phyloP scores from a whole-genome alignment of 2,113 vertebrate genomes.

The Oncorhynchus mykiss region DNA sequence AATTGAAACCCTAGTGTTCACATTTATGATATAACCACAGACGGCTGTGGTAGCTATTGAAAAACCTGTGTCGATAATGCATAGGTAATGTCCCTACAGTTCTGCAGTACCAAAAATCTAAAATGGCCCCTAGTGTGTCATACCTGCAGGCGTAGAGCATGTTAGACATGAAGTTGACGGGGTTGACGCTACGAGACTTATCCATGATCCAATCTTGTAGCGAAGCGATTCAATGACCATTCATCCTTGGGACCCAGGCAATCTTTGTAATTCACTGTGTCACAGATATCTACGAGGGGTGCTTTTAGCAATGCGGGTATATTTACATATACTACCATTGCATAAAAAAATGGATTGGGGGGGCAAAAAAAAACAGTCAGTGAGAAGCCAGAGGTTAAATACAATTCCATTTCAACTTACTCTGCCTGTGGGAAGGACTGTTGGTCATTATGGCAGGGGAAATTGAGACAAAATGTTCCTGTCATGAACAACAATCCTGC shows the following conservation, averaged over 20 bases:
- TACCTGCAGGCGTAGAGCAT: slow-evolving; percentile 99
- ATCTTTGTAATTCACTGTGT: slow-evolving; percentile 97
- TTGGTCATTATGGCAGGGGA: no score
- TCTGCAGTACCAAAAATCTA: no score
- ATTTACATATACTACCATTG: neutral
- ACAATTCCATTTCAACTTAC: no score
- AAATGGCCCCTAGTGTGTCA: slow-evolving; percentile 7
- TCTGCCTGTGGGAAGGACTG: no score
- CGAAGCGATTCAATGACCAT: slow-evolving; percentile 97
- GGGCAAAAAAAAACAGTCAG: neutral
- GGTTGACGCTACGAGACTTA: slow-evolving; percentile 91
- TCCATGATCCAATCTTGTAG: slow-evolving; percentile 98
- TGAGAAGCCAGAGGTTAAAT: neutral
- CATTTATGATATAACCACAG: no score
- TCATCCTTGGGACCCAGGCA: slow-evolving; percentile 94
- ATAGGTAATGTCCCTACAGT: no score
- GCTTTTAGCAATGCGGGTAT: no score
- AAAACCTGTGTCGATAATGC: no score
- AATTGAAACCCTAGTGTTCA: no score
- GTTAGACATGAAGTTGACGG: slow-evolving; percentile 98
- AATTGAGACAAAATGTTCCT: no score
- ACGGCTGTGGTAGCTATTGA: no score
- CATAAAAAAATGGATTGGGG: slow-evolving; percentile 73
- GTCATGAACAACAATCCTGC: no score
- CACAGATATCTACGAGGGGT: slow-evolving; percentile 84